phyloP scores from a whole-genome alignment of 2,113 vertebrate genomes.

The Euleptes europaea region DNA sequence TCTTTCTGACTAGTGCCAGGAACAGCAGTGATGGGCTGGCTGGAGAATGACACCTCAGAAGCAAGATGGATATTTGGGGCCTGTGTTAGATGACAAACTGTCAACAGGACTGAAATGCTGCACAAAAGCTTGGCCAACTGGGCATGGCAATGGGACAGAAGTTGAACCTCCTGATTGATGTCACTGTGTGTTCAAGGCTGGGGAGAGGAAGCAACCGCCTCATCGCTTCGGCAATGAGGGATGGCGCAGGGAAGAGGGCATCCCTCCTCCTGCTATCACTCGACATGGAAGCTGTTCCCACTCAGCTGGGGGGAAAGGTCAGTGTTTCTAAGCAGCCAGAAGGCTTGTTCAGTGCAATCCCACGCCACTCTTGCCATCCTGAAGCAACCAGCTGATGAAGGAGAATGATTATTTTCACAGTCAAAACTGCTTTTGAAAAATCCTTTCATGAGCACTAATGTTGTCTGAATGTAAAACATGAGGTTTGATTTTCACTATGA shows the following conservation, averaged over 20 bases:
- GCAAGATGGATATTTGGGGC: slow-evolving; percentile 42
- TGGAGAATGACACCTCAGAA: slow-evolving; percentile 28
- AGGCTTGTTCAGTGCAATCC: background rate
- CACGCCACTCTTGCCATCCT: background rate
- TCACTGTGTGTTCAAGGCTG: background rate
- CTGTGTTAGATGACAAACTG: slow-evolving; percentile 38
- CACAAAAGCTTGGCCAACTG: background rate
- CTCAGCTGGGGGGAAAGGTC: background rate
- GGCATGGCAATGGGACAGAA: slow-evolving; percentile 10
- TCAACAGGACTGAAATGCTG: slow-evolving; percentile 42
- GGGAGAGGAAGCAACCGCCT: background rate
- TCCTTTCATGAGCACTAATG: background rate
- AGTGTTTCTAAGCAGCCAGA: slow-evolving; percentile 24
- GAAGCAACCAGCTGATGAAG: slow-evolving; percentile 9
- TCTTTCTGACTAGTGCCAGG: slow-evolving; percentile 8
- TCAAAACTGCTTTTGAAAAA: background rate
- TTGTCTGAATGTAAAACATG: background rate
- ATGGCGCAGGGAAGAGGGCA: background rate
- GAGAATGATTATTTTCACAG: background rate
- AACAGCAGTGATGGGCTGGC: slow-evolving; percentile 11
- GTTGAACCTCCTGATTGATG: slow-evolving; percentile 15
- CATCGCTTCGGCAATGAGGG: background rate
- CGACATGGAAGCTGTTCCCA: background rate
- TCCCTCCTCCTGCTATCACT: background rate
- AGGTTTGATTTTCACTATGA: background rate